Percentiles rank a stretch among this genome's conserved stretches.
Conservation (phyloP, 2,113 vertebrate species). For the Rattus norvegicus region DNA sequence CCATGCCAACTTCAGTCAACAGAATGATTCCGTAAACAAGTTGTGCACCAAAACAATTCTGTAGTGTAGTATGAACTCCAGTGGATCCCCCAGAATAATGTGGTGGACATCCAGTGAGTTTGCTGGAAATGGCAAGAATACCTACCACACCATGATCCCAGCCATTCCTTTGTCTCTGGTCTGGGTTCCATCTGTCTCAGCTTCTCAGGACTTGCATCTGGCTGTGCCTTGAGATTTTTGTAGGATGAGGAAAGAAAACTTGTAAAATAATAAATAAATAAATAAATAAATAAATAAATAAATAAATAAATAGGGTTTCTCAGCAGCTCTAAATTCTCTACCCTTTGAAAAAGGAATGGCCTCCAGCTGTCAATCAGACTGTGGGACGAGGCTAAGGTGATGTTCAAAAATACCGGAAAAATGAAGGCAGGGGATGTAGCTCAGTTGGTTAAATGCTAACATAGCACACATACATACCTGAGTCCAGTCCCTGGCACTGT, state of each 20-base stretch:
- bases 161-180: background rate
- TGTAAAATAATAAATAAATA: background rate
- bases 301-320: background rate
- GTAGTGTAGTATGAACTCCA: background rate
- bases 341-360: background rate
- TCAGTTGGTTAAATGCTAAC: background rate
- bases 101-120: accelerated
- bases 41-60: background rate
- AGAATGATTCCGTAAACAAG: background rate
- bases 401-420: background rate
- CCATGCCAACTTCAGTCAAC: background rate
- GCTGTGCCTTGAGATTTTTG: background rate
- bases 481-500: background rate
- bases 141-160: background rate
- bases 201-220: background rate
- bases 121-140: background rate
- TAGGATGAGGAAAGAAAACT: background rate
- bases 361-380: background rate
- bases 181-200: background rate
- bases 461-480: background rate
- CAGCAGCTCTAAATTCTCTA: background rate
- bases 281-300: background rate
- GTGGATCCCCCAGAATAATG: too few species aligned
- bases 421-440: too few species aligned
- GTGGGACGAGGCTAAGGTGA: background rate